Conservation (phyloP, 2,797 vertebrate genomes). For the Psittacula derbiana region DNA sequence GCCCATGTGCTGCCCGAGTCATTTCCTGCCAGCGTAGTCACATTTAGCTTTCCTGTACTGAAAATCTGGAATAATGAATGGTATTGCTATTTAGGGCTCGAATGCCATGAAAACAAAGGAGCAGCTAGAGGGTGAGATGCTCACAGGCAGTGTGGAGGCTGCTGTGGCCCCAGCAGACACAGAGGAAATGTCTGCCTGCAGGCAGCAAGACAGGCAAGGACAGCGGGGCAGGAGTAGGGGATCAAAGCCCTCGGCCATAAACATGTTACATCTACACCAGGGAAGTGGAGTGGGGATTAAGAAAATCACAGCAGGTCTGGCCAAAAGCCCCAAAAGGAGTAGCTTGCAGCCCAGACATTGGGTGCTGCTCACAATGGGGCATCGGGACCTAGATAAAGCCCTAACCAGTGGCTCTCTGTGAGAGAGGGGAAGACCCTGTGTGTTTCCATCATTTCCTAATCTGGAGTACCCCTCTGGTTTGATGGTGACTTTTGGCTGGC, state of each 20-base stretch:
- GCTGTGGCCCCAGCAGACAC: neutral
- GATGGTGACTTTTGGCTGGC: neutral
- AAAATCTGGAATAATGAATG: neutral
- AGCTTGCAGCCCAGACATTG: neutral
- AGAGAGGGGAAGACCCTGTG: neutral
- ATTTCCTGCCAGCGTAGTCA: neutral
- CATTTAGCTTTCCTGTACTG: slow-evolving; percentile 33
- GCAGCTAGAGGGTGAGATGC: neutral
- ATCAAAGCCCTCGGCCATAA: neutral
- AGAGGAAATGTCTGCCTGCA: neutral
- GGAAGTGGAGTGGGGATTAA: neutral
- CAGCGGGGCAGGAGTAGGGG: neutral
- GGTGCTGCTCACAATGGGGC: neutral
- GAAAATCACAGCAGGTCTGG: neutral
- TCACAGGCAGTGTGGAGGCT: neutral
- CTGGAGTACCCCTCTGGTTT: neutral
- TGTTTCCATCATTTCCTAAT: neutral
- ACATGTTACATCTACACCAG: neutral
- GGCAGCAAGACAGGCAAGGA: neutral
- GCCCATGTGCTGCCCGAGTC: neutral
- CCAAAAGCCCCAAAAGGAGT: neutral
- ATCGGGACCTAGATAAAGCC: neutral
- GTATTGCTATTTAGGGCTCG: neutral
- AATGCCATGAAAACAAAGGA: slow-evolving; percentile 12
- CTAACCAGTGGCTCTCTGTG: neutral